Base-by-base conservation (phyloP, 2,888 invertebrate species). In the Lordiphosa andalusiaca region DNA sequence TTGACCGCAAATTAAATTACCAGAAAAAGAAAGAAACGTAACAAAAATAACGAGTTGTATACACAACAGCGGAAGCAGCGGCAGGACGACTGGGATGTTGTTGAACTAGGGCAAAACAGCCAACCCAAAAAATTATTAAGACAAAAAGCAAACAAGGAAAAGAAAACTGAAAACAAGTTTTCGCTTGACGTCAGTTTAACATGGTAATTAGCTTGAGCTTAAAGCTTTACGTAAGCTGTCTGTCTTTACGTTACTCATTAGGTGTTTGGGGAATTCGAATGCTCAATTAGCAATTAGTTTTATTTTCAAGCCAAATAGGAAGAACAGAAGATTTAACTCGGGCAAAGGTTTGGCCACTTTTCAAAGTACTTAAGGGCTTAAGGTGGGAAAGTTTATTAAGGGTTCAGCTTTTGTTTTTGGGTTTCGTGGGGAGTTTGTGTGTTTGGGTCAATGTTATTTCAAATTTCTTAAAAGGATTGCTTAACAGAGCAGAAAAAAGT, bases 1-100 rank as follows among this genome's bases (percentile, higher is more conserved):
- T 74, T 80, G 69, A 74, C 85, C 85, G 75, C 83, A 80, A 80
- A 80, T 80, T 84, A 78, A 78, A 78, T 78, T 73, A 84, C 64
- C 70, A 84, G 77, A 77, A 77, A 84, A 68, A 67, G 72, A 67
- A 67, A 63, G 56, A 70, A 72, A 65, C 54, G 51, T 63, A 62
- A 75, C 71, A 77, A 58, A 65, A 64, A 63, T 65, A 76, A 68
- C 73, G 67, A 76, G 73, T 68, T 77, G 70, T 70, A 60, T 67
- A 44, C 61, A 49, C 52, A 47, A 63, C 51, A 80, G 36, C 42
- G 49, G 40, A 23, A 23, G 42, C 53, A 76, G 53, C 42, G 49
- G 40, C 3, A 23, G 42, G 51, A 76, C 50, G 42, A 56, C 48
- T 7, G 13, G 40, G 41, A 55, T 47, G 61, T 68, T 56, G 67